A percentile compares a stretch with the other conserved stretches of the same genome.
phyloP scores from a whole-genome alignment of 2,797 vertebrate genomes.

The Rallus crepitans region DNA sequence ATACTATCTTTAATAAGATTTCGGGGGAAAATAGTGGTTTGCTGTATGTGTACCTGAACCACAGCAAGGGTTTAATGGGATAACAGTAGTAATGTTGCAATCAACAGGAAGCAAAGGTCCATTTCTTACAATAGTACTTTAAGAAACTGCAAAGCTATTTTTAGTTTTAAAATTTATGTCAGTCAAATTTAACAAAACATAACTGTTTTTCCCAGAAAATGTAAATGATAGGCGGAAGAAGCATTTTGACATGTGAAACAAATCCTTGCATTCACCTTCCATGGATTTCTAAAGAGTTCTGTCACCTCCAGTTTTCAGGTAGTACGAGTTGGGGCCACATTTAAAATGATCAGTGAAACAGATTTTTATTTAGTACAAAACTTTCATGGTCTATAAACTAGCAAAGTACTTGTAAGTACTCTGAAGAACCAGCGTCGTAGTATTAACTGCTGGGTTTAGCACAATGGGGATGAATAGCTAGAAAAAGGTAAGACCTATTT shows the following conservation, averaged over 20 bases:
- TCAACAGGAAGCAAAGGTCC: background rate
- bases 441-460: background rate
- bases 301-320: background rate
- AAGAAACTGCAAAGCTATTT: background rate
- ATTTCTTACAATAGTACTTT: background rate
- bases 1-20: background rate
- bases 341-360: background rate
- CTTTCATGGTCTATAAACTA: background rate
- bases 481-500: background rate
- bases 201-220: background rate
- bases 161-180: background rate
- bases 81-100: background rate
- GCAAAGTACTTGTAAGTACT: background rate
- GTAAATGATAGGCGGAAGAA: background rate
- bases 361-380: conserved; percentile 26
- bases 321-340: background rate
- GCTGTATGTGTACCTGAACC: background rate
- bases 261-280: background rate
- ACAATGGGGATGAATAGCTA: background rate
- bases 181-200: background rate
- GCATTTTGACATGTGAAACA: background rate
- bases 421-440: background rate
- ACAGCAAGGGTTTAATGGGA: background rate
- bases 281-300: background rate
- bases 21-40: background rate